These are phyloP conservation scores for Aegotheles bennettii DNA, from an alignment of 2,113 vertebrate species.

Conservation along the genomic window DNA sequence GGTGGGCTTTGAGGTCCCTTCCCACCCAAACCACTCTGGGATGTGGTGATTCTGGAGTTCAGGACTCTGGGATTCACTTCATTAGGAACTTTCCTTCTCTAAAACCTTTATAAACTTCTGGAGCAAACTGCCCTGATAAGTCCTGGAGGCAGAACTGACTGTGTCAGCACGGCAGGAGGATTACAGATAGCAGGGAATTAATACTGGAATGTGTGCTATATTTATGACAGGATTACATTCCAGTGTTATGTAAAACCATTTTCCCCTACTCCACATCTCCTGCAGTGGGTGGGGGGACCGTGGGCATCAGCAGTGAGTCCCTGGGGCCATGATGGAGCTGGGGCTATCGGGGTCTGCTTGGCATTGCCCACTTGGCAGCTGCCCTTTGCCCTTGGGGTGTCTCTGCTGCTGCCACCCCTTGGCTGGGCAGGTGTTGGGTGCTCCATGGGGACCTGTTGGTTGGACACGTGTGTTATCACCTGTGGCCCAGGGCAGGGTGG, in stretches of 20 bases:
- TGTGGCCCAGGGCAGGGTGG: not conserved
- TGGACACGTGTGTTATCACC: fast-evolving
- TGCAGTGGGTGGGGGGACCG: not conserved
- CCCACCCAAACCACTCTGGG: too few relatives aligned
- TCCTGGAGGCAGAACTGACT: conserved; percentile 30
- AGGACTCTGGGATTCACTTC: not conserved
- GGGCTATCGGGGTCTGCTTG: fast-evolving
- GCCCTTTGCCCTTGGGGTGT: fast-evolving
- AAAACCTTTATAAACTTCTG: conserved; percentile 43
- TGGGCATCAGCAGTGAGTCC: fast-evolving
- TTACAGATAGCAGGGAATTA: conserved; percentile 57
- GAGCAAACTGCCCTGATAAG: not conserved
- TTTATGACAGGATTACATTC: conserved; percentile 12
- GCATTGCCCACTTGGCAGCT: not conserved
- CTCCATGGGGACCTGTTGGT: fast-evolving
- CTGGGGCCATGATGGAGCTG: not conserved
- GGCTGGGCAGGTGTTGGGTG: not conserved
- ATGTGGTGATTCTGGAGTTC: conserved; percentile 39
- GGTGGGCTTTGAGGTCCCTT: too few relatives aligned
- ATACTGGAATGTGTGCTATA: conserved; percentile 9
- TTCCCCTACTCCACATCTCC: not conserved
- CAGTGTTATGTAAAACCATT: not conserved
- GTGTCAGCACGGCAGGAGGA: conserved; percentile 51
- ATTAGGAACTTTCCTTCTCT: conserved; percentile 45
- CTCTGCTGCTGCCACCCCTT: not conserved